Conservation (phyloP, 2,113 vertebrate genomes). For the Chaetodon auriga region DNA sequence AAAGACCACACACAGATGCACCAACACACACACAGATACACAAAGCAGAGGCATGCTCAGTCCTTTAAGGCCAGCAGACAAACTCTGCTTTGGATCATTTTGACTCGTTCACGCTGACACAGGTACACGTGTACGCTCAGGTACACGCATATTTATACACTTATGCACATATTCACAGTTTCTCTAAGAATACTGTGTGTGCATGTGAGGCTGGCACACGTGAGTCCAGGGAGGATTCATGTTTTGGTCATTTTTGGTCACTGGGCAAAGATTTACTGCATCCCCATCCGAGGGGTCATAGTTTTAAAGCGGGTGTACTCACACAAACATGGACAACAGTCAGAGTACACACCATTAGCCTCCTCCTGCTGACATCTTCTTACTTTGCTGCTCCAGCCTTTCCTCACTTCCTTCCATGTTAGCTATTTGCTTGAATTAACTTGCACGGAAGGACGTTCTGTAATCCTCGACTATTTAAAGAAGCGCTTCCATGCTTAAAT, state of each 20-base stretch:
- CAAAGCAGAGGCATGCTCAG: background rate
- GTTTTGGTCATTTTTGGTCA: no score
- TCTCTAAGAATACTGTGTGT: background rate
- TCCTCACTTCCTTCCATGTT: background rate
- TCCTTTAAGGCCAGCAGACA: background rate
- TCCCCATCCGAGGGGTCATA: no score
- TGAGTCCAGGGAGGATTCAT: no score
- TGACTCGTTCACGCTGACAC: background rate
- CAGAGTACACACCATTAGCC: no score
- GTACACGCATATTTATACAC: no score
- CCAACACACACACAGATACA: background rate
- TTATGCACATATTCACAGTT: background rate
- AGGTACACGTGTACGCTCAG: background rate
- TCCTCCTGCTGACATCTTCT: no score
- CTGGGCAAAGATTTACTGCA: no score
- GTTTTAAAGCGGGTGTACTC: no score
- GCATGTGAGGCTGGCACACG: background rate
- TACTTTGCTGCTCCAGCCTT: background rate
- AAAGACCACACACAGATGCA: conserved; percentile 17
- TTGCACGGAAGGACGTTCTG: background rate
- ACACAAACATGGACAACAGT: no score
- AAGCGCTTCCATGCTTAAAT: background rate
- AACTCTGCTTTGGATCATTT: background rate
- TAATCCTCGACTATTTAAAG: background rate
- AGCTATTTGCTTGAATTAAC: background rate